Evolutionary conservation across 2,797 vertebrate genomes (phyloP), one percentile per base, ranked within the genome.

Genomic region (Melanotaenia boesemani): DNA sequence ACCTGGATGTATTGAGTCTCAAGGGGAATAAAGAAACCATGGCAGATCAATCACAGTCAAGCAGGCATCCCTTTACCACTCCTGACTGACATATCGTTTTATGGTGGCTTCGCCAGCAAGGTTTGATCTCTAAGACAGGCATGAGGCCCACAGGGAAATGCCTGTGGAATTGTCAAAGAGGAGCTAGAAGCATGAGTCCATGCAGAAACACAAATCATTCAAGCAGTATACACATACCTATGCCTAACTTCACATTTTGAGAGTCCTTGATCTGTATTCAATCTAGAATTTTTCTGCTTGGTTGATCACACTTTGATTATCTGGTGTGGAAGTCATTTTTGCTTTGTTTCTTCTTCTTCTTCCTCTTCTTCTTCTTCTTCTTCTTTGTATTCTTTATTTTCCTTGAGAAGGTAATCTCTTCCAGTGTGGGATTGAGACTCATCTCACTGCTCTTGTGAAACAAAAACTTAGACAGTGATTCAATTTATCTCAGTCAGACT

Each of bases 21-120:
- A 0, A 72, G 90, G 83, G 89, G 86, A 91, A 92, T 91, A 89
- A 90, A 87, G 85, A 79, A 86, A 87, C 74, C 79, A 61, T 83
- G 72, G 86, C 39, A 81, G 83, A 92, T 91, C 90, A 89, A 89
- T 91, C 84, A 41, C 84, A 76, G 84, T 70, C 80, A 64, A 84
- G 81, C 86, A 88, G 88, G 77, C 87, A 67, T 88, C 80, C 63
- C 78, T 86, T 77, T 86, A 87, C 73, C 84, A 78, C 79, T 85
- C 88, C 87, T 88, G 85, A 89, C 87, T 81, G 86, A 88, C 89
- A 86, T 86, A 78, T 91, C 64, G 58, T 82, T 90, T 84, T 74
- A 88, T 83, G 88, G 81, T 63, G 13, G 73, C 83, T 90, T 89
- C 91, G 79, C 77, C 86, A 86, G 80, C 86, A 81, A 83, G 85